Evolutionary conservation across 1,140 invertebrate species (phyloP).

Genomic region (Danaus plexippus): DNA sequence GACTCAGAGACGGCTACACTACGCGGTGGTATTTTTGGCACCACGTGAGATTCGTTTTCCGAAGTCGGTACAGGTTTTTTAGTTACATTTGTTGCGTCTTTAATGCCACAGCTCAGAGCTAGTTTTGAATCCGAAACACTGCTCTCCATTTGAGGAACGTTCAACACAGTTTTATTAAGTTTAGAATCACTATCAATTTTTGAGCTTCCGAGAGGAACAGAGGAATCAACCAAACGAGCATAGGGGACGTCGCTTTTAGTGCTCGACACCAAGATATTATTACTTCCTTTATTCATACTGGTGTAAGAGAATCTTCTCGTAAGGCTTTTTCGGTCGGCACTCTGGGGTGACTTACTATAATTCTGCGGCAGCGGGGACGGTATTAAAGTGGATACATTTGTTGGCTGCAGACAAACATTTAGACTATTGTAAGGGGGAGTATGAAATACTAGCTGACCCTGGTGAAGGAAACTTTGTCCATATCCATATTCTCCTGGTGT

Average conservation of each 20-base stretch:
- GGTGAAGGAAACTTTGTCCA: conserved; percentile 93
- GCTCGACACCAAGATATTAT: conserved; percentile 52
- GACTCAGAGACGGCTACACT: conserved; percentile 74
- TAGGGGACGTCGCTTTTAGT: conserved; percentile 82
- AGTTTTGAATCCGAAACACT: conserved; percentile 88
- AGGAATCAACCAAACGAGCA: conserved; percentile 79
- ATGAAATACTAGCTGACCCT: conserved; percentile 90
- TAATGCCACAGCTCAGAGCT: conserved; percentile 70
- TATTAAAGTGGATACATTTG: conserved; percentile 57
- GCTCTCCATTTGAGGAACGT: conserved; percentile 75
- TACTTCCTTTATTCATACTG: conserved; percentile 66
- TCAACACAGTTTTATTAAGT: conserved; percentile 74
- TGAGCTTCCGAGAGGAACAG: conserved; percentile 58
- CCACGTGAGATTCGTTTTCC: conserved; percentile 48
- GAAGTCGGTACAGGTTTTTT: conserved; percentile 37
- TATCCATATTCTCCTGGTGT: conserved; percentile 81
- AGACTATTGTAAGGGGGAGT: conserved; percentile 88
- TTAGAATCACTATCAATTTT: conserved; percentile 87
- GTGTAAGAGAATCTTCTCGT: conserved; percentile 78
- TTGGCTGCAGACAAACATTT: conserved; percentile 84
- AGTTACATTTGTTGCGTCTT: conserved; percentile 39
- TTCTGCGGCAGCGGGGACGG: conserved; percentile 60
- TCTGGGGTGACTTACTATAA: conserved; percentile 53
- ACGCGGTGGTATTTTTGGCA: conserved; percentile 54
- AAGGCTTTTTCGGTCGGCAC: conserved; percentile 68